Percentiles rank a stretch among this genome's conserved stretches.
Conservation (phyloP, 2,113 vertebrate genomes). For the Ploceus nigricollis region DNA sequence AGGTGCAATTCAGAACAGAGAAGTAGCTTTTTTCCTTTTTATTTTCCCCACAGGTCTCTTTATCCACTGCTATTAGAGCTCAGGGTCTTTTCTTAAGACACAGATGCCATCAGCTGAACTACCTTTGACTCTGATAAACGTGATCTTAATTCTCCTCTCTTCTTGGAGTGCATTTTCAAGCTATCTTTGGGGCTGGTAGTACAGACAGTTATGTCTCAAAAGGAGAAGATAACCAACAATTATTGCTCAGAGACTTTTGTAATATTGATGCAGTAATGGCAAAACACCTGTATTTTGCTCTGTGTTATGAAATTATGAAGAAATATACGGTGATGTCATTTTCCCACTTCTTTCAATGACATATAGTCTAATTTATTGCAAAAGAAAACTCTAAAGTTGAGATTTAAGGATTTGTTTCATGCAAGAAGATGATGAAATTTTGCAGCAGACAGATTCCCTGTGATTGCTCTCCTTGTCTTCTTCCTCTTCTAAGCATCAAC, state of each 20-base stretch:
- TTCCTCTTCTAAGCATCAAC: not conserved
- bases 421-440: not conserved
- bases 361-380: not conserved
- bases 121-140: not conserved
- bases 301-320: not conserved
- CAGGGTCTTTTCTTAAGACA: not conserved
- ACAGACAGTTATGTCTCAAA: not conserved
- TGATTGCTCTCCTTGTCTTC: not conserved
- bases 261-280: not conserved
- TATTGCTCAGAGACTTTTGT: not conserved
- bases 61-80: not conserved
- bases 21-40: not conserved
- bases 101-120: not conserved
- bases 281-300: not conserved
- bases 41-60: not conserved
- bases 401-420: not conserved
- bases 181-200: not conserved
- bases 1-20: not conserved
- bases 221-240: not conserved
- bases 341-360: not conserved
- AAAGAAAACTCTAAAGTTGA: not conserved
- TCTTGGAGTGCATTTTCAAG: not conserved
- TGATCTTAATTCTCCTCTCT: not conserved
- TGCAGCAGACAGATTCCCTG: not conserved
- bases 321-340: not conserved